phyloP scores from a whole-genome alignment of 2,113 vertebrate species.

The Excalfactoria chinensis region DNA sequence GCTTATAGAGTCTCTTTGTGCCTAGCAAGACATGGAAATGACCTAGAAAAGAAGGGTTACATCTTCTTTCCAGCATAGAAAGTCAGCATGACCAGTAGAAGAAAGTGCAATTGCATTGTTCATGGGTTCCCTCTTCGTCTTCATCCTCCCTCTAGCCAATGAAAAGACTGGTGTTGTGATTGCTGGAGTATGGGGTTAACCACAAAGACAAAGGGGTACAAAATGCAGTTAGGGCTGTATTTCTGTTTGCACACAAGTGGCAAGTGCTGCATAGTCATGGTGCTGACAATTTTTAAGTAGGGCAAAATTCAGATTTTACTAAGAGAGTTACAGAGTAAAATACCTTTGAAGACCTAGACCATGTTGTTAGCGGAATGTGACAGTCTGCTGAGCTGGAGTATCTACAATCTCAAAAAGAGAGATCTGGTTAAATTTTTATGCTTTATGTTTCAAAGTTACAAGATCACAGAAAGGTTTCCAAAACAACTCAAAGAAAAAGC shows the following conservation, averaged over 20 bases:
- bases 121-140: background rate
- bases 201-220: background rate
- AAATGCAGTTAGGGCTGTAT: background rate
- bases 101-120: background rate
- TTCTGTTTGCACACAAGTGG: background rate
- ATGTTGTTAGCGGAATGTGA: background rate
- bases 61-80: background rate
- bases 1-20: constrained; percentile 16
- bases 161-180: background rate
- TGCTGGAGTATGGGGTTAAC: background rate
- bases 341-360: background rate
- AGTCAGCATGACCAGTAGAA: background rate
- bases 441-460: background rate
- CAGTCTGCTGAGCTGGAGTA: background rate
- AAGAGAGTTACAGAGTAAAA: background rate
- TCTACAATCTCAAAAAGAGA: background rate
- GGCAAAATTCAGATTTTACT: background rate
- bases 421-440: background rate
- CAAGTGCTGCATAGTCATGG: background rate
- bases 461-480: background rate
- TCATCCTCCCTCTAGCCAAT: background rate
- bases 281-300: background rate
- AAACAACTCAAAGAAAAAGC: background rate
- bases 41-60: background rate
- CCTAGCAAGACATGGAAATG: background rate